A percentile compares a stretch with the other conserved stretches of the same genome.
These are phyloP conservation scores for Etheostoma cragini DNA, from an alignment of 2,113 vertebrate genomes.

Conservation along the genomic window DNA sequence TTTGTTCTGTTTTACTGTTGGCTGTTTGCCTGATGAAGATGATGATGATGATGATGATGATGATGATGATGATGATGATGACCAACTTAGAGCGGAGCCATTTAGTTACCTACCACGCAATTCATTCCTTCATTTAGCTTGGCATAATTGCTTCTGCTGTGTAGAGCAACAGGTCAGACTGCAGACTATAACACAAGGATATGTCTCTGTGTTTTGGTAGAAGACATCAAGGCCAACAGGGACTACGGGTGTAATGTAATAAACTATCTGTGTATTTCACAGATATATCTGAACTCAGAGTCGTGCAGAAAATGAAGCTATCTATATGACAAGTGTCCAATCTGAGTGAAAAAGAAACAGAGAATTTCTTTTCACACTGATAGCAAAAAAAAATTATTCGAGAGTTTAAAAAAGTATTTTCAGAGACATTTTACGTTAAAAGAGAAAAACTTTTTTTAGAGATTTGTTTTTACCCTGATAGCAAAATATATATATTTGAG, in stretches of 20 bases:
- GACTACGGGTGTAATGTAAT: not conserved
- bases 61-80: not conserved
- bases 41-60: not conserved
- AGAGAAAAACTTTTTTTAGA: too few relatives aligned
- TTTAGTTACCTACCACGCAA: not conserved
- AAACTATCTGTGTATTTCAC: too few relatives aligned
- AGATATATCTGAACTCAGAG: not conserved
- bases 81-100: not conserved
- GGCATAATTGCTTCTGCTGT: not conserved
- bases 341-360: not conserved
- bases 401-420: too few relatives aligned
- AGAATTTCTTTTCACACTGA: too few relatives aligned
- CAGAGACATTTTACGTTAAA: too few relatives aligned
- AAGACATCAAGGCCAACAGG: too few relatives aligned
- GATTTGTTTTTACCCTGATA: too few relatives aligned
- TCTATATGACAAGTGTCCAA: too few relatives aligned
- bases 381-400: too few relatives aligned
- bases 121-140: not conserved
- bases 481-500: too few relatives aligned
- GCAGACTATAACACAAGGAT: not conserved
- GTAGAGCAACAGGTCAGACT: constrained; percentile 23
- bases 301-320: not conserved
- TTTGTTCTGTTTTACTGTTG: not conserved
- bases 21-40: not conserved
- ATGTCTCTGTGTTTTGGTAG: not conserved